Conservation (phyloP, 2,113 vertebrate genomes). For the Ovis aries region ARS-UI_Ramb_v3.0 NC_056055.1:224133501-224134000, state of each 20-base stretch:
- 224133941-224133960: accelerated
- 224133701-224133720: background rate
- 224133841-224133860: background rate
- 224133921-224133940: background rate
- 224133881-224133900: background rate
- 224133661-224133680: background rate
- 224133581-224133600: background rate
- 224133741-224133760: background rate
- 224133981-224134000: background rate
- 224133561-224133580: background rate
- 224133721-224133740: background rate
- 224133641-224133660: accelerated
- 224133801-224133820: background rate
- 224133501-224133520: background rate
- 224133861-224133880: background rate
- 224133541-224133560: background rate
- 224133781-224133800: background rate
- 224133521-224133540: background rate
- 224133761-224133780: background rate
- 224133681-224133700: no score
- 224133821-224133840: background rate
- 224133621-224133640: background rate
- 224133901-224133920: no score
- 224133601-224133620: background rate
- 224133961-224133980: background rate